These are phyloP conservation scores for Scrobipalpa costella DNA, from an alignment of 2,888 invertebrate genomes.

Conservation along the genomic window DNA sequence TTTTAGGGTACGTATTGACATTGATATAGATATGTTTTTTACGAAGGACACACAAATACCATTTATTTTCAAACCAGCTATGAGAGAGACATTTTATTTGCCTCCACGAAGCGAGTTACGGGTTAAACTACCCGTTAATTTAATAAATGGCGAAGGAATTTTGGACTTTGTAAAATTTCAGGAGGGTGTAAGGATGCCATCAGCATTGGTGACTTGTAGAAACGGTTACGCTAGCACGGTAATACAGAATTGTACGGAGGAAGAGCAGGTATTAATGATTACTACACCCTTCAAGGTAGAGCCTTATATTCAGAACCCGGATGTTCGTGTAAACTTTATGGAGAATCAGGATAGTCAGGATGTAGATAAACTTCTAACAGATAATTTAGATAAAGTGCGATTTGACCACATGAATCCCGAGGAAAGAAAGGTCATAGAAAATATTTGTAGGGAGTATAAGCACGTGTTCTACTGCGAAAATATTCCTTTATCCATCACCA, in stretches of 20 bases:
- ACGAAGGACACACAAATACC: too few species aligned
- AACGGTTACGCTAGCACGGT: conserved; percentile 32
- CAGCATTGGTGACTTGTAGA: conserved; percentile 25
- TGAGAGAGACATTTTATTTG: background rate
- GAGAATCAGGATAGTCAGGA: too few species aligned
- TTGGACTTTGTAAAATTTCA: conserved; percentile 29
- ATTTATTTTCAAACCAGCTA: background rate
- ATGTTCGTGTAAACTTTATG: too few species aligned
- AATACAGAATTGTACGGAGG: conserved; percentile 30
- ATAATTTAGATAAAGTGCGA: conserved; percentile 7
- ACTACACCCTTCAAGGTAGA: too few species aligned
- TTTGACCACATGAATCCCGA: conserved; percentile 35
- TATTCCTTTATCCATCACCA: conserved; percentile 29
- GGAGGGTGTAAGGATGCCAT: conserved; percentile 35
- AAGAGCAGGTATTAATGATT: too few species aligned
- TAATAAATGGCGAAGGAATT: conserved; percentile 31
- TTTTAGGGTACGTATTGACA: conserved; percentile 23
- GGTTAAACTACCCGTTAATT: conserved; percentile 10
- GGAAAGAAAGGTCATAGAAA: conserved; percentile 30
- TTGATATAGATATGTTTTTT: too few species aligned
- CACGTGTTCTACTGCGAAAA: conserved; percentile 13
- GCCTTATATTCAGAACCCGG: too few species aligned
- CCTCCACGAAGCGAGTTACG: background rate
- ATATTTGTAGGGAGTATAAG: too few species aligned
- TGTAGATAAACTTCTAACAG: too few species aligned